A percentile compares a stretch with the other conserved stretches of the same genome.
Conservation (phyloP, 92 coral and sea anemone species). For the Hydrozoanthus gracilis region DNA sequence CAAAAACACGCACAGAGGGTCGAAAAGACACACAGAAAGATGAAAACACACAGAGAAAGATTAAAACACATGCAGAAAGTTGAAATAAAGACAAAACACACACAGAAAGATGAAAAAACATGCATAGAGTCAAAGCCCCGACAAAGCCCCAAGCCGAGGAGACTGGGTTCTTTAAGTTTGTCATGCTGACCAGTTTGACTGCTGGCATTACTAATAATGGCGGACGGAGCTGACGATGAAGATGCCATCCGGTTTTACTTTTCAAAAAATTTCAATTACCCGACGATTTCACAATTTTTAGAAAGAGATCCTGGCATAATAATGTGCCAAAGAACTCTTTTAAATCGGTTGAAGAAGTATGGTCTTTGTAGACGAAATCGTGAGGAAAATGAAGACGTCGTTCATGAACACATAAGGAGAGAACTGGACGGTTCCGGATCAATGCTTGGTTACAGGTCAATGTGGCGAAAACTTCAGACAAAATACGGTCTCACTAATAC, state of each 20-base stretch:
- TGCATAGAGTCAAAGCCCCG: neutral
- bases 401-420: constrained; percentile 46
- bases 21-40: neutral
- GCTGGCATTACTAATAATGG: neutral
- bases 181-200: neutral
- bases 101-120: neutral
- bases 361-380: constrained; percentile 17
- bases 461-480: constrained; percentile 57
- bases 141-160: neutral
- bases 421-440: constrained; percentile 62
- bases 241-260: constrained; percentile 26
- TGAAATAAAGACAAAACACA: neutral
- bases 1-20: too few species aligned
- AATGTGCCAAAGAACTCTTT: constrained; percentile 46
- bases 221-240: neutral
- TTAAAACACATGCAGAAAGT: too few species aligned
- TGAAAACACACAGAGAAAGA: neutral
- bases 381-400: constrained; percentile 50
- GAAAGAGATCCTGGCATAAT: constrained; percentile 46
- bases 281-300: constrained; percentile 37
- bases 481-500: constrained; percentile 46
- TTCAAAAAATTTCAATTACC: constrained; percentile 43
- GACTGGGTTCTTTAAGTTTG: neutral
- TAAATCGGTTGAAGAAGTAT: neutral
- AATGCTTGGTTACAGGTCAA: constrained; percentile 52